Evolutionary conservation across 2,113 vertebrate species (phyloP).

Genomic region (Psophia crepitans): DNA sequence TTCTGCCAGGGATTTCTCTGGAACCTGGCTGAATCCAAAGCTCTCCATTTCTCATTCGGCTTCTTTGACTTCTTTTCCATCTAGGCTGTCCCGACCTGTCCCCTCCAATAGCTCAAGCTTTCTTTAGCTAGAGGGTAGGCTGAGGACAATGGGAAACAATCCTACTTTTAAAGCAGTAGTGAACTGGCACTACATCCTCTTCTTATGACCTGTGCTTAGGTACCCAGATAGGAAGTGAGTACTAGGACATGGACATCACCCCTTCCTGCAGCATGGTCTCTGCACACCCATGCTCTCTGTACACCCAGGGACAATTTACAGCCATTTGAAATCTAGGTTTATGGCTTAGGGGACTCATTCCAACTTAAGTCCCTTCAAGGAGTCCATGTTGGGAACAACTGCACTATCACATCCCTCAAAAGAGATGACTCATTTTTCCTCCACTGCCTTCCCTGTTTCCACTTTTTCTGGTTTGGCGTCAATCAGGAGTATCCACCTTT

Average conservation of each 20-base stretch:
- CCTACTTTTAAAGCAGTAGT: neutral
- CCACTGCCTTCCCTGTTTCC: neutral
- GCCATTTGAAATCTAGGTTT: neutral
- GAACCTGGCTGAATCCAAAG: neutral
- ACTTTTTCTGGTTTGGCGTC: neutral
- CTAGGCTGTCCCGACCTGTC: neutral
- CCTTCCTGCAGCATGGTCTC: neutral
- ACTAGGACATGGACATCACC: neutral
- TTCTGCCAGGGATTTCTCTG: constrained; percentile 21
- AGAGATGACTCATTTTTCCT: neutral
- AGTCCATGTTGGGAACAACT: neutral
- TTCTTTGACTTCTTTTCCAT: neutral
- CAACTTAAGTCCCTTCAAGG: neutral
- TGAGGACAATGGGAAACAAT: constrained; percentile 12
- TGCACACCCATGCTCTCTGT: neutral
- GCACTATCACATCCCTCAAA: neutral
- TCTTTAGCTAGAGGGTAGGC: neutral
- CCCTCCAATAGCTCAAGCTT: neutral
- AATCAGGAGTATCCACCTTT: neutral
- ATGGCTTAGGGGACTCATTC: neutral
- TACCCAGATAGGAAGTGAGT: neutral
- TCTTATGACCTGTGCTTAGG: neutral
- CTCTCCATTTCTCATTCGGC: neutral
- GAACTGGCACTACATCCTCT: neutral
- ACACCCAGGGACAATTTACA: neutral